Conservation (phyloP, 53 echinoderm and acorn worm species). For the Echinarachnius parma region DNA sequence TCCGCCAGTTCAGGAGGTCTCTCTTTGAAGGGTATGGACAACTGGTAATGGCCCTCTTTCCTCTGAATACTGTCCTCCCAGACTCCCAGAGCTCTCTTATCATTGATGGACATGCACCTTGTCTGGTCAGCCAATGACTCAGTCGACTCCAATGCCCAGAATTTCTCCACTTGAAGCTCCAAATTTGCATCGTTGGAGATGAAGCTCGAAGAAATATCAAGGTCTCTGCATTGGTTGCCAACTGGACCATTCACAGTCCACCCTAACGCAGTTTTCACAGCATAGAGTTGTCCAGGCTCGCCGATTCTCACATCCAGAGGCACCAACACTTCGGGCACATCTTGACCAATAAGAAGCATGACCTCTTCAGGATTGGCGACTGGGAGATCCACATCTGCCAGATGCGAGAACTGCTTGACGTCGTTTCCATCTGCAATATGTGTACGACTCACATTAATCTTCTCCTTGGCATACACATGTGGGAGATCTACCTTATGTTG, state of each 20-base stretch:
- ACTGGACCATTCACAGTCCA: constrained; percentile 59
- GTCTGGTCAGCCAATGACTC: constrained; percentile 27
- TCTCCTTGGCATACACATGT: constrained; percentile 31
- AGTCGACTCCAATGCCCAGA: constrained; percentile 52
- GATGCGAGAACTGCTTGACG: constrained; percentile 24
- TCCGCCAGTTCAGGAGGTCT: constrained; percentile 45
- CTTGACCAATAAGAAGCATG: constrained; percentile 48
- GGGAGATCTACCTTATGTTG: constrained; percentile 33
- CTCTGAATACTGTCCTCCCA: constrained; percentile 22
- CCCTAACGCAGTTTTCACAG: constrained; percentile 44
- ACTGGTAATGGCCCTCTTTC: constrained; percentile 51
- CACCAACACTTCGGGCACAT: constrained; percentile 59
- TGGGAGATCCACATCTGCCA: constrained; percentile 41
- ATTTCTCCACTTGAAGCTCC: constrained; percentile 48
- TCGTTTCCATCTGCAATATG: constrained; percentile 37
- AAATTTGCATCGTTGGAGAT: constrained; percentile 24
- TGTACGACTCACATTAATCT: constrained; percentile 21
- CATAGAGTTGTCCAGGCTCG: constrained; percentile 45
- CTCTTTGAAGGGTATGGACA: constrained; percentile 55
- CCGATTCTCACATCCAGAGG: constrained; percentile 56
- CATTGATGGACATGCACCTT: constrained; percentile 45
- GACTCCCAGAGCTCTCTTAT: constrained; percentile 17
- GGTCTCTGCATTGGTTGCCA: background rate
- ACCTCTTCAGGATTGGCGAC: constrained; percentile 36
- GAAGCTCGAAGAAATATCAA: too few relatives aligned